phyloP scores from a whole-genome alignment of 2,888 invertebrate genomes.

The Melanargia galathea region DNA sequence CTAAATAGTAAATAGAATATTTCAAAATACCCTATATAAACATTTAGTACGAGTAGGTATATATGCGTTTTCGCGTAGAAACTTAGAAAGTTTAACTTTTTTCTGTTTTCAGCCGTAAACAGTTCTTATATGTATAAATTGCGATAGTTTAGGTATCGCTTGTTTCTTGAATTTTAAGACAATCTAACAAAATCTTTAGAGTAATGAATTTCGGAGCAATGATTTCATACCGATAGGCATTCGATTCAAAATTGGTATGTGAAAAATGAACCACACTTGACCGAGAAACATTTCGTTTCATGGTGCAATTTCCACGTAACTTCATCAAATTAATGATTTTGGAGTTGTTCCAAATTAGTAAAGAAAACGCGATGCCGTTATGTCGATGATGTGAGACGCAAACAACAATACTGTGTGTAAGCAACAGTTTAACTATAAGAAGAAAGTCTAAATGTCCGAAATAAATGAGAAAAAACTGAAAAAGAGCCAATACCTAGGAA shows the following conservation, averaged over 20 bases:
- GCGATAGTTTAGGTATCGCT: no score
- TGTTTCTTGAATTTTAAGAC: no score
- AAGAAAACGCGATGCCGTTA: constrained; percentile 20
- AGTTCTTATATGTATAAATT: no score
- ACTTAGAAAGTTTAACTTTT: no score
- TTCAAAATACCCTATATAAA: no score
- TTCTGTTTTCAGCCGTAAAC: no score
- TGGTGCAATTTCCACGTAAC: constrained; percentile 29
- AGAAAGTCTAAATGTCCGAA: neutral
- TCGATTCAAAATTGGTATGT: constrained; percentile 4
- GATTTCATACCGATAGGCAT: neutral
- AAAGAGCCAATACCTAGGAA: no score
- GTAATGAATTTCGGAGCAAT: neutral
- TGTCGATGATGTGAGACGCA: constrained; percentile 15
- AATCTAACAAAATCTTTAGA: no score
- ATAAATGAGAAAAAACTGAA: neutral
- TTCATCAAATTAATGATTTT: constrained; percentile 38
- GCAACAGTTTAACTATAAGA: neutral
- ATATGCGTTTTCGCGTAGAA: no score
- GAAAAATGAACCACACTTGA: constrained; percentile 16
- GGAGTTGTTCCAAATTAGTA: constrained; percentile 37
- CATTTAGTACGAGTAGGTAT: no score
- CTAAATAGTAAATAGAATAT: no score
- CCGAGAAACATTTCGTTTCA: constrained; percentile 30
- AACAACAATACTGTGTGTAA: constrained; percentile 16